These are phyloP conservation scores for Thymallus thymallus DNA, from an alignment of 2,113 vertebrate genomes.

Conservation along the genomic window DNA sequence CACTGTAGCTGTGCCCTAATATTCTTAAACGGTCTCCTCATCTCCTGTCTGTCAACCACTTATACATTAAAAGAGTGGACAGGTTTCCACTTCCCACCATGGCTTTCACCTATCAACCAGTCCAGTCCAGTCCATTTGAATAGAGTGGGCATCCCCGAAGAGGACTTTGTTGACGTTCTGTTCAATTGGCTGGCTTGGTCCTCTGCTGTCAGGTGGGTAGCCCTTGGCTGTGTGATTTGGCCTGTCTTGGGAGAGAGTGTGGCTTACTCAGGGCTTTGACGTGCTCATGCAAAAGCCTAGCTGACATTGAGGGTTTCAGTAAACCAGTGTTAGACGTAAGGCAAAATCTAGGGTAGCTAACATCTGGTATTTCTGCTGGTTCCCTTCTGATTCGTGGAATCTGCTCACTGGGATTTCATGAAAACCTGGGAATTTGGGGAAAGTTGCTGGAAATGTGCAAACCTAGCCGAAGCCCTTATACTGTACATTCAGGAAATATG, in stretches of 20 bases:
- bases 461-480: too few relatives aligned
- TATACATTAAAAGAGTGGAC: not conserved
- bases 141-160: not conserved
- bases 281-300: slow-evolving; percentile 19
- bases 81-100: not conserved
- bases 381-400: too few relatives aligned
- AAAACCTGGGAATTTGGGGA: too few relatives aligned
- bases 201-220: slow-evolving; percentile 43
- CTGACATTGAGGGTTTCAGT: slow-evolving; percentile 23
- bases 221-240: slow-evolving; percentile 31
- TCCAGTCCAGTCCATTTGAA: not conserved
- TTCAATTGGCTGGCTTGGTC: slow-evolving; percentile 20
- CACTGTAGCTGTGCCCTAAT: too few relatives aligned
- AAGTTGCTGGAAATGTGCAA: too few relatives aligned
- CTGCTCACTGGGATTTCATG: too few relatives aligned
- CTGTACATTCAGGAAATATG: too few relatives aligned
- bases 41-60: not conserved
- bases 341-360: not conserved
- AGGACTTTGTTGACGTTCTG: not conserved
- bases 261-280: slow-evolving; percentile 36
- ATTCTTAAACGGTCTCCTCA: not conserved
- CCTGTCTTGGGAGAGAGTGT: slow-evolving; percentile 33
- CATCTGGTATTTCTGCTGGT: too few relatives aligned
- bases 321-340: slow-evolving; percentile 16
- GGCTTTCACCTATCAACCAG: not conserved